Evolutionary conservation across 1,140 invertebrate species (phyloP), one percentile per base, ranked within the genome.

Genomic region (Telenomus remus): DNA sequence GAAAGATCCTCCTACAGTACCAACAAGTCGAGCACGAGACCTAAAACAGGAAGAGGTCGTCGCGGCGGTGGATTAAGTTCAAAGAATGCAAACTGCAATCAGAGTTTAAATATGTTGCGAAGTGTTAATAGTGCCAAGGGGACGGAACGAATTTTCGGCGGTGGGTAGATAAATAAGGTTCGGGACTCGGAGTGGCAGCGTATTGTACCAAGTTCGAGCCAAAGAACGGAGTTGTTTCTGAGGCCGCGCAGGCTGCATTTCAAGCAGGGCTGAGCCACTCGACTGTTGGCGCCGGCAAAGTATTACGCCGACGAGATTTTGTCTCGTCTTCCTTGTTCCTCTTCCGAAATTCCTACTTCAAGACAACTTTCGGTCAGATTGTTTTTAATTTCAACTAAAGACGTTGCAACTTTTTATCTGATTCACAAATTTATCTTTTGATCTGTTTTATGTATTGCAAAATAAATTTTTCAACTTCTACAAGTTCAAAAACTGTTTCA

Each of bases 191-290:
- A 70, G 57, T 63, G 64, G 56, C 34, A 39, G 55, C 43, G 66
- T 56, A 66, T 77, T 68, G 74, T 77, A 43, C 59, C 44, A 61
- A 77, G 74, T 65, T 46, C 33, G 66, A 14, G 19, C 54, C 56
- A 44, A 70, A 78, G 71, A 70, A 59, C 42, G 79, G 71, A 77
- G 79, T 81, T 80, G 81, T 81, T 82, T 78, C 54, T 74, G 53
- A 56, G 74, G 51, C 61, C 46, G 68, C 57, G 74, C 74, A 66
- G 64, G 57, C 78, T 82, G 81, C 81, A 83, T 83, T 80, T 83
- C 82, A 83, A 83, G 11, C 80, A 81, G 78, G n/a, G 75, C 68
- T 75, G 39, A 34, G 44, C 73, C 78, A 79, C 77, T 80, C 56
- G 73, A 74, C 68, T 70, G 76, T 80, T 76, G 63, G 74, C 68